These are phyloP conservation scores for Tachystola acroxantha DNA, from an alignment of 2,888 invertebrate genomes.

Conservation along the genomic window DNA sequence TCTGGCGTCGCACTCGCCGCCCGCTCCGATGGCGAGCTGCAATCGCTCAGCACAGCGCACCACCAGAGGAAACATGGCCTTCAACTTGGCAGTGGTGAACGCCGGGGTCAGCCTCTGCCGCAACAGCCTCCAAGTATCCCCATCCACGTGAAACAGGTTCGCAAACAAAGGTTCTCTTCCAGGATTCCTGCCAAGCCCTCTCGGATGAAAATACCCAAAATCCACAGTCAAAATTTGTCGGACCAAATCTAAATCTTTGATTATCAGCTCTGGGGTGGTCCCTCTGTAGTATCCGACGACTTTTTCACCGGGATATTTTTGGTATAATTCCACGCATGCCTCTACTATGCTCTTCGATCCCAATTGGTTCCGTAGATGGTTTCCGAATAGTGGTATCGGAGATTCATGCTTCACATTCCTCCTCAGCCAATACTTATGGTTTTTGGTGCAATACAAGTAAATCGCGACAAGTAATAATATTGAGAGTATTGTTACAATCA, in stretches of 20 bases:
- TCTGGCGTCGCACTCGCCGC: slow-evolving; percentile 20
- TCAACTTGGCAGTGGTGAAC: slow-evolving; percentile 30
- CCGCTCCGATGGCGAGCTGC: slow-evolving; percentile 8
- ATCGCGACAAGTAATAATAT: not conserved
- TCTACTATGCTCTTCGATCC: slow-evolving; percentile 20
- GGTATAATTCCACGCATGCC: slow-evolving; percentile 19
- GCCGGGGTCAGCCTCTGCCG: slow-evolving; percentile 33
- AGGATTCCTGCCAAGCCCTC: slow-evolving; percentile 23
- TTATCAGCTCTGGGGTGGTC: slow-evolving; percentile 20
- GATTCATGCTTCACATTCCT: slow-evolving; percentile 22
- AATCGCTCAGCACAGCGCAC: slow-evolving; percentile 27
- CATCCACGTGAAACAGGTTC: slow-evolving; percentile 33
- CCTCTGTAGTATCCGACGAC: slow-evolving; percentile 28
- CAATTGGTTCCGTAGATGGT: slow-evolving; percentile 16
- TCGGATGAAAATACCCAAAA: slow-evolving; percentile 25
- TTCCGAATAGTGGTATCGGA: slow-evolving; percentile 24
- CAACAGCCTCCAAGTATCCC: slow-evolving; percentile 35
- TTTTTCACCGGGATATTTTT: slow-evolving; percentile 24
- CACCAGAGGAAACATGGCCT: slow-evolving; percentile 36
- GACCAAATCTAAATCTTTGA: slow-evolving; percentile 28
- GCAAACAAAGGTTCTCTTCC: slow-evolving; percentile 24
- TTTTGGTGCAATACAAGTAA: slow-evolving; percentile 19
- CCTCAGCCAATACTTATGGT: slow-evolving; percentile 22
- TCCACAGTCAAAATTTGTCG: slow-evolving; percentile 27
- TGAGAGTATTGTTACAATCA: not conserved